These are phyloP conservation scores for Brachyalestes nurse DNA, from an alignment of 2,797 vertebrate genomes.

Conservation along the genomic window DNA sequence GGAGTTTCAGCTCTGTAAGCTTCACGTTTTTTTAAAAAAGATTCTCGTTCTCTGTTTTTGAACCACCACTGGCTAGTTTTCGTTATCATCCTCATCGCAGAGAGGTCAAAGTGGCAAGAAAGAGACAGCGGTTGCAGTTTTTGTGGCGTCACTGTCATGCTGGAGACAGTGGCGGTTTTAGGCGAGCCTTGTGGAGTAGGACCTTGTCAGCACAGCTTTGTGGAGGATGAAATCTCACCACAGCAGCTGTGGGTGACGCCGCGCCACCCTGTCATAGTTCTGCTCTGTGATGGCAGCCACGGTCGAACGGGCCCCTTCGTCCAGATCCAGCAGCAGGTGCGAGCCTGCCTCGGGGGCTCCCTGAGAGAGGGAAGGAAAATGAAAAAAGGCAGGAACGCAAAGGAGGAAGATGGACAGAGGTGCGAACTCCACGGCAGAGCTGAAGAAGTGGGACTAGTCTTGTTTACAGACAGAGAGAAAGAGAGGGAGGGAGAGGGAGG, in stretches of 20 bases:
- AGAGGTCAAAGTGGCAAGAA: not conserved
- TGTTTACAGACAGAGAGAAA: slow-evolving; percentile 65
- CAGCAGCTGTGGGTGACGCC: slow-evolving; percentile 24
- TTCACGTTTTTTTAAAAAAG: too few species aligned
- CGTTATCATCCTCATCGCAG: slow-evolving; percentile 11
- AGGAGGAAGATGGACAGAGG: slow-evolving; percentile 67
- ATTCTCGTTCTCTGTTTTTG: too few species aligned
- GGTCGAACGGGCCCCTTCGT: slow-evolving; percentile 7
- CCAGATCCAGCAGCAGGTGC: slow-evolving; percentile 55
- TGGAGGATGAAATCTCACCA: slow-evolving; percentile 23
- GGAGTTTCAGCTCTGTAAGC: too few species aligned
- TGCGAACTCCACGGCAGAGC: slow-evolving; percentile 56
- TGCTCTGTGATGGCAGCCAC: not conserved
- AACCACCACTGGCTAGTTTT: too few species aligned
- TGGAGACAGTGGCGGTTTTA: slow-evolving; percentile 38
- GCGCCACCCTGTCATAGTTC: slow-evolving; percentile 19
- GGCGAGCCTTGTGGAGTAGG: slow-evolving; percentile 36
- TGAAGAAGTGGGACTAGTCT: slow-evolving; percentile 53
- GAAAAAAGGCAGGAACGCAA: slow-evolving; percentile 10
- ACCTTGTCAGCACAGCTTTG: slow-evolving; percentile 31
- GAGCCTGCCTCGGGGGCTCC: slow-evolving; percentile 44
- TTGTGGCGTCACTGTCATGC: slow-evolving; percentile 20
- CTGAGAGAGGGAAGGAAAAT: slow-evolving; percentile 40
- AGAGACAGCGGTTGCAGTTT: slow-evolving; percentile 24
- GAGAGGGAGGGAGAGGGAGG: not conserved